Evolutionary conservation across 2,888 invertebrate genomes (phyloP).

Genomic region (Teinopalpus imperialis): DNA sequence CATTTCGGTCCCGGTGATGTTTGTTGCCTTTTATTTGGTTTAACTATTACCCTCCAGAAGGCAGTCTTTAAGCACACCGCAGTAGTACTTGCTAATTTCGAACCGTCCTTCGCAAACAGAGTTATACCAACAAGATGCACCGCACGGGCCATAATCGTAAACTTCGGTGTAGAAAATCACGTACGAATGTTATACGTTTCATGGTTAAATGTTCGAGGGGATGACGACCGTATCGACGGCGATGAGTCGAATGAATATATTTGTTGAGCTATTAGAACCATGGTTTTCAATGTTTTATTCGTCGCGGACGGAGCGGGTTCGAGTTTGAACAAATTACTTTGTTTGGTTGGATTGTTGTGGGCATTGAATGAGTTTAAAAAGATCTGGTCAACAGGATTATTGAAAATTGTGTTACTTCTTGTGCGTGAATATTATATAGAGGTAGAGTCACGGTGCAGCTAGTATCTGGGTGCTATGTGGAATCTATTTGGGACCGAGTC

Average conservation of each 20-base stretch:
- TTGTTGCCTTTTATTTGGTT: constrained; percentile 40
- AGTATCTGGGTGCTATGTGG: no score
- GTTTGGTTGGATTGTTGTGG: not conserved
- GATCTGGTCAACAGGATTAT: no score
- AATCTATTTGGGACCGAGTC: no score
- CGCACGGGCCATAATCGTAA: constrained; percentile 43
- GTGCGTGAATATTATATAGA: no score
- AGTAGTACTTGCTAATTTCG: constrained; percentile 74
- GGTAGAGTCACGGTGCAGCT: no score
- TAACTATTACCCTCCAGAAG: constrained; percentile 44
- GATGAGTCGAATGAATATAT: constrained; percentile 51
- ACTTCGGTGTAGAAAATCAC: not conserved
- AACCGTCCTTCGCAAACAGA: constrained; percentile 67
- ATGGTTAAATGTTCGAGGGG: constrained; percentile 28
- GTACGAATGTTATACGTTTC: constrained; percentile 10
- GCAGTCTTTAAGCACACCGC: constrained; percentile 60
- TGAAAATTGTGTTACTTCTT: no score
- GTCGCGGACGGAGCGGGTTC: constrained; percentile 14
- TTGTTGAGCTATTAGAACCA: constrained; percentile 56
- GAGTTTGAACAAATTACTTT: constrained; percentile 12
- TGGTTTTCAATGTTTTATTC: constrained; percentile 56
- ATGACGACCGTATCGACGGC: constrained; percentile 36
- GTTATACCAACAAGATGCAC: constrained; percentile 51
- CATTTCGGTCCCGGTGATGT: constrained; percentile 17
- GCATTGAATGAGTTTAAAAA: no score